Evolutionary conservation across 2,888 invertebrate species (phyloP).

Genomic region (Rotaria sp.): DNA sequence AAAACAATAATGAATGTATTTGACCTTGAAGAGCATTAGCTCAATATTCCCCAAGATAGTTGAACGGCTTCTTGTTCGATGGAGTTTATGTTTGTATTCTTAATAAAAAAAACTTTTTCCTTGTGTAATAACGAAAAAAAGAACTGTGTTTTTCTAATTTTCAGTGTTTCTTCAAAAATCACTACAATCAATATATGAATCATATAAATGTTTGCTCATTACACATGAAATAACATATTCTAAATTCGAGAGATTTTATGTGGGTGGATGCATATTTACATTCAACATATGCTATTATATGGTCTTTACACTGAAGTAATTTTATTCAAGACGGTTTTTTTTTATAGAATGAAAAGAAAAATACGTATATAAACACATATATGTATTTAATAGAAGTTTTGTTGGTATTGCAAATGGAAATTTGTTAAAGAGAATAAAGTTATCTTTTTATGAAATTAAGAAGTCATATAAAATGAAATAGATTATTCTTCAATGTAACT

Average conservation of each 20-base stretch:
- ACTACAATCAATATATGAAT: background rate
- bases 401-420: background rate
- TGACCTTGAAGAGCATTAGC: background rate
- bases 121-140: too few relatives aligned
- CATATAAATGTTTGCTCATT: background rate
- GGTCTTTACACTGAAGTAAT: background rate
- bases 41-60: background rate
- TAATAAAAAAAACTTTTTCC: too few relatives aligned
- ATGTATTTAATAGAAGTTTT: background rate
- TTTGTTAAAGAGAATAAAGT: background rate
- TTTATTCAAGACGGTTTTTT: background rate
- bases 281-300: background rate
- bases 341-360: background rate
- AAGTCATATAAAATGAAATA: too few relatives aligned
- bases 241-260: background rate
- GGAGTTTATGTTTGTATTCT: too few relatives aligned
- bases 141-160: too few relatives aligned
- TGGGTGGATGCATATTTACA: background rate
- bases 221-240: background rate
- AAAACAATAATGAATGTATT: background rate
- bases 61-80: background rate
- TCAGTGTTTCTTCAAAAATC: too few relatives aligned
- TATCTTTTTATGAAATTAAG: too few relatives aligned
- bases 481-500: too few relatives aligned
- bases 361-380: background rate